Evolutionary conservation across 2,797 vertebrate species (phyloP).

Genomic region (Poecilia gillii): DNA sequence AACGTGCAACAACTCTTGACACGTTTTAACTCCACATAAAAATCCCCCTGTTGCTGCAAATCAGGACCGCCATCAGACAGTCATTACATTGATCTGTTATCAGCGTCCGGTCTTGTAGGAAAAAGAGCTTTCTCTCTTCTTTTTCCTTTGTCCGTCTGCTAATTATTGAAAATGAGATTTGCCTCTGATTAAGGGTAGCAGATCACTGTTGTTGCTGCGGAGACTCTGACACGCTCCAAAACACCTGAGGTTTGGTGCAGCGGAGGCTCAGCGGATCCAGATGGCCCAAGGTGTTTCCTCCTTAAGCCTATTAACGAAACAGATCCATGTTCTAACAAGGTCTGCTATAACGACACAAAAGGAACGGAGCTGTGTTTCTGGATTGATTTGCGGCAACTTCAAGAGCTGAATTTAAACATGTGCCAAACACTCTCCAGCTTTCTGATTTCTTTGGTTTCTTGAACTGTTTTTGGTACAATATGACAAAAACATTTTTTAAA

Average conservation of each 20-base stretch:
- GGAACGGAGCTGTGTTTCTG: slow-evolving; percentile 56
- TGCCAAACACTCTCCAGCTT: not conserved
- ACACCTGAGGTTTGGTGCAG: slow-evolving; percentile 68
- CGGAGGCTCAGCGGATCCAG: slow-evolving; percentile 43
- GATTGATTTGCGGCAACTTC: slow-evolving; percentile 44
- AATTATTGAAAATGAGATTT: slow-evolving; percentile 85
- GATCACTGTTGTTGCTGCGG: slow-evolving; percentile 65
- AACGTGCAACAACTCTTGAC: slow-evolving; percentile 62
- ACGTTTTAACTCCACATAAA: slow-evolving; percentile 74
- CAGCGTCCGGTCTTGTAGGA: slow-evolving; percentile 58
- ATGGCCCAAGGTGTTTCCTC: slow-evolving; percentile 59
- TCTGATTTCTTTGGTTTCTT: not conserved
- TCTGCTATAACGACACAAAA: slow-evolving; percentile 57
- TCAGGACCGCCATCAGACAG: slow-evolving; percentile 69
- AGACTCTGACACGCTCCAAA: slow-evolving; percentile 64
- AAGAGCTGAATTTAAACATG: slow-evolving; percentile 26
- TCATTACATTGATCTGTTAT: slow-evolving; percentile 74
- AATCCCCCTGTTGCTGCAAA: slow-evolving; percentile 62
- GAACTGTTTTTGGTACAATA: not conserved
- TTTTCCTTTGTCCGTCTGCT: slow-evolving; percentile 65
- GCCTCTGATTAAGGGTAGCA: slow-evolving; percentile 74
- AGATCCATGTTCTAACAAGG: slow-evolving; percentile 63
- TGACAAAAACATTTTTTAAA: not conserved
- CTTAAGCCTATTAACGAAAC: slow-evolving; percentile 71
- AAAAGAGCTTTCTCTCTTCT: slow-evolving; percentile 74